Base-by-base conservation (phyloP, 2,888 invertebrate species). In the Napeogenes sylphis region DNA sequence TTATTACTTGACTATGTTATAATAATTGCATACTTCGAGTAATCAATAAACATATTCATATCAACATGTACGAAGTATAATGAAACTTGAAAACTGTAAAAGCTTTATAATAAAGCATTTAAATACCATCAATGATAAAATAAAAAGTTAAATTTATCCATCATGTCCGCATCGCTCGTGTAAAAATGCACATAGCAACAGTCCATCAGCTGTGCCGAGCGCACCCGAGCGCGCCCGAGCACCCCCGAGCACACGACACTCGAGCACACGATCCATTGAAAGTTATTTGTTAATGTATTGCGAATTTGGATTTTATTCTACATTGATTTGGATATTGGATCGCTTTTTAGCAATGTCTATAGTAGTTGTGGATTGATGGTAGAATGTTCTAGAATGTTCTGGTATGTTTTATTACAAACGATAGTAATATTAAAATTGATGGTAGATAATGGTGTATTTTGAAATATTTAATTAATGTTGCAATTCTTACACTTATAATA, bases 171-270 rank as follows among this genome's bases (percentile, higher is more conserved):
- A 75, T 70, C 3, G 60, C 76, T 74, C 78, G 62, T 47, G 62
- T 72, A 79, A 42, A 67, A 72, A 70, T 79, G 87, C 87, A 85
- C 88, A 83, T 90, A 88, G 89, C 90, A 90, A 90, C 89, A 90
- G 86, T 75, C 74, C 78, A 81, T 87, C 89, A 88, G 88, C 88
- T 88, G 77, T 69, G 71, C 58, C 72, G 73, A 70, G 68, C 62
- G 62, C 55, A 45, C 58, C 71, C 84, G 77, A 82, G 73, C 79
- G 80, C 72, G 68, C 68, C 64, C 68, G 70, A 63, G 62, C 55
- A 58, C 58, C 75, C 76, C 81, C 80, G 75, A 76, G 68, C 68
- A 74, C 72, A 70, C 80, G 79, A 82, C 82, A 47, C 47, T 47
- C 47, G 51, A 21, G 10, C 51, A 53, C 59, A 51, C 51, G 30